These are phyloP conservation scores for human (Homo sapiens) DNA, from an alignment of 2,113 vertebrate genomes.

Conservation along the genomic window GRCh38 chr11:36499501-36500000, in stretches of 20 bases:
- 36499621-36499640: neutral
- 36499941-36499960: slow-evolving; percentile 25
- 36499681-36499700: neutral
- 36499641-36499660: neutral
- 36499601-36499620: neutral
- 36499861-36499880: neutral
- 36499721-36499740: neutral
- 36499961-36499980: neutral
- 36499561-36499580: too few relatives aligned
- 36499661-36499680: neutral
- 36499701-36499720: neutral
- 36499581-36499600: too few relatives aligned
- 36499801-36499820: neutral
- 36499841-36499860: neutral
- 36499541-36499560: too few relatives aligned
- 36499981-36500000: neutral
- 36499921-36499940: neutral
- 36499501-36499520: slow-evolving; percentile 40
- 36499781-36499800: neutral
- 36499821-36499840: neutral
- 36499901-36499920: neutral
- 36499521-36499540: neutral
- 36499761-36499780: slow-evolving; percentile 1
- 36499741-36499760: neutral
- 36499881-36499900: neutral